Conservation (phyloP, 2,797 vertebrate genomes). For the Nothura maculosa region DNA sequence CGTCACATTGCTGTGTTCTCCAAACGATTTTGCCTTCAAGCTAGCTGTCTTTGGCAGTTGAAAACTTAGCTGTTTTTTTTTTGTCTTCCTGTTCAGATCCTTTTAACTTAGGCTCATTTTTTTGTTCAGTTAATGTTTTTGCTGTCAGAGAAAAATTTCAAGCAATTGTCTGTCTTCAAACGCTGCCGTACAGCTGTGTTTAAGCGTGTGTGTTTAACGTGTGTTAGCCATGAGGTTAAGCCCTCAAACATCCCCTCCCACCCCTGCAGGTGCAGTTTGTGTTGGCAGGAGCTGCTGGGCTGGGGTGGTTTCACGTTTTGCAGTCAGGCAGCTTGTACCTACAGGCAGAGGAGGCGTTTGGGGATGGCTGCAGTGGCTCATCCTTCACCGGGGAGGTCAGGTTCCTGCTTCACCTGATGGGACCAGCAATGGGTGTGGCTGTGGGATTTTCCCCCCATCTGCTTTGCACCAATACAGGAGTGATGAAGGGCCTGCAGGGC, state of each 20-base stretch:
- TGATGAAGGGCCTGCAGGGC: neutral
- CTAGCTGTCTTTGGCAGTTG: neutral
- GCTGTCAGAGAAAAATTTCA: neutral
- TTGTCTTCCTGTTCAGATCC: neutral
- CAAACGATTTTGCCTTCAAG: neutral
- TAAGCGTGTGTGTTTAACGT: neutral
- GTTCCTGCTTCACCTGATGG: neutral
- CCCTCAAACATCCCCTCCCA: rapidly evolving
- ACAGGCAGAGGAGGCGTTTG: neutral
- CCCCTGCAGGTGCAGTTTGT: neutral
- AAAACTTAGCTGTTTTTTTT: neutral
- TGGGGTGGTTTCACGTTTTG: neutral
- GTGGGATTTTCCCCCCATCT: neutral
- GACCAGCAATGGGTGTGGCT: neutral
- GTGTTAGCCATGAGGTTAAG: neutral
- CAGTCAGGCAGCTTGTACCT: neutral
- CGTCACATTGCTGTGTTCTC: neutral
- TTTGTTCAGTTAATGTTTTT: neutral
- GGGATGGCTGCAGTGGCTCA: neutral
- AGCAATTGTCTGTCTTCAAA: no score
- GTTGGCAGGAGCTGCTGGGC: neutral
- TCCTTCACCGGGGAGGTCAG: neutral
- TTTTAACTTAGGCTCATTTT: neutral
- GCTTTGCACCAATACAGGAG: neutral
- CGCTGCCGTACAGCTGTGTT: neutral